Base-by-base conservation (phyloP, 2,113 vertebrate species). In the Shinisaurus crocodilurus region DNA sequence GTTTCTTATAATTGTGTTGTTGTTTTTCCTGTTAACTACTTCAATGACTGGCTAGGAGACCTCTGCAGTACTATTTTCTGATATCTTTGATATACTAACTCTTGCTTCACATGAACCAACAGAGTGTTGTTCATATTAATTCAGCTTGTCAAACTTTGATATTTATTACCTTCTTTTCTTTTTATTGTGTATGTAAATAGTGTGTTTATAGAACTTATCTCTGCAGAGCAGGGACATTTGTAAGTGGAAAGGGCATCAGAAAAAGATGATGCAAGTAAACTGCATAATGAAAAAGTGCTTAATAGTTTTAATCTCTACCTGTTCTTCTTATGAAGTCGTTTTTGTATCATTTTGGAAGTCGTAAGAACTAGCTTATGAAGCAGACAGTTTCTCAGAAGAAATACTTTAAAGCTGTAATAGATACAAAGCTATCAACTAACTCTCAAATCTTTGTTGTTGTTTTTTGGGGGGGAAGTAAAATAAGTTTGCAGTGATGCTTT, bases 151-250 rank as follows among this genome's bases (percentile, higher is more conserved):
- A 34, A 76, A 54, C 20, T 94, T 94, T 91, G 72, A 65, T 94
- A n/a, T 90, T 91, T 93, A 92, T 87, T 94, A 45, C 72, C n/a
- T 37, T 72, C 74, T 60, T 4, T 77, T 86, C 95, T 92, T 91
- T 72, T 69, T 92, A 25, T 70, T 90, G 20, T n/a, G 90, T 82
- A 18, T 88, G 80, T 82, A 77, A 88, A 72, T 90, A 85, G 34
- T 89, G 12, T 2, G 9, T 92, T 95, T 88, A 88, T 81, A 90
- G 89, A 93, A 94, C 86, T 95, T 97, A 96, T 94, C 94, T 96
- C 93, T 93, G 87, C 88, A 74, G 89, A 95, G 60, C 91, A 97
- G 92, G 81, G 76, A 89, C 80, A 87, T 96, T 93, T 92, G 3
- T 65, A 23, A 93, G n/a, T 90, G n/a, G 63, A 72, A 96, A 34